Evolutionary conservation across 2,888 invertebrate species (phyloP).

Genomic region (Deilephila elpenor): DNA sequence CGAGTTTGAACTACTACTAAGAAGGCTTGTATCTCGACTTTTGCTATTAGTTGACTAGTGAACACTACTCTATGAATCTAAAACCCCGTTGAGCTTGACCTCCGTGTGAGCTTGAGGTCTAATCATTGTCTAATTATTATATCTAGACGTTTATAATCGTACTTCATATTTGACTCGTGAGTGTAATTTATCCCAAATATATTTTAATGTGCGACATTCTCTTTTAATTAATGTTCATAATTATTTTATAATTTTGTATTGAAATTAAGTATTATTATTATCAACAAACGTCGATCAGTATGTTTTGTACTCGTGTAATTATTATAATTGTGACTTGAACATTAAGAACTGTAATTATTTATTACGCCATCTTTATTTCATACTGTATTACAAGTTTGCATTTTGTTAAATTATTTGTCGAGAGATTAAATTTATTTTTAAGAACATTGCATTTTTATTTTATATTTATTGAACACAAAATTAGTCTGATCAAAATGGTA

Average conservation of each 20-base stretch:
- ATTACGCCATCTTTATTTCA: conserved; percentile 69
- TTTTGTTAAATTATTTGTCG: conserved; percentile 83
- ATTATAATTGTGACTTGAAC: conserved; percentile 60
- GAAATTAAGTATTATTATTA: conserved; percentile 62
- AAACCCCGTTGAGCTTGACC: conserved; percentile 64
- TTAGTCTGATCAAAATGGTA: too few relatives aligned
- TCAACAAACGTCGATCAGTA: conserved; percentile 58
- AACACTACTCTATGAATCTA: conserved; percentile 54
- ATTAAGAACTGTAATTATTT: conserved; percentile 71
- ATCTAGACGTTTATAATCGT: conserved; percentile 41
- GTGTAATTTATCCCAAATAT: conserved; percentile 46
- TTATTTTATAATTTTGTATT: conserved; percentile 59
- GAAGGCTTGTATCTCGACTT: conserved; percentile 56
- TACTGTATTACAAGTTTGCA: conserved; percentile 67
- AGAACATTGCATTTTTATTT: conserved; percentile 54
- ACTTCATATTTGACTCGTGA: conserved; percentile 20
- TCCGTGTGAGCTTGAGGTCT: conserved; percentile 28
- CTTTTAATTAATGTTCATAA: conserved; percentile 60
- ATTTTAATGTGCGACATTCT: conserved; percentile 67
- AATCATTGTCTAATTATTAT: conserved; percentile 45
- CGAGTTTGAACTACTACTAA: conserved; percentile 56
- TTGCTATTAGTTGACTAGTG: conserved; percentile 56
- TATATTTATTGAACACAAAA: not conserved
- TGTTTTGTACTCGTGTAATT: conserved; percentile 66
- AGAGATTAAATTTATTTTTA: conserved; percentile 82